Percentiles rank a stretch among this genome's conserved stretches.
Conservation (phyloP, 2,888 invertebrate genomes). For the Macrophya alboannulata region DNA sequence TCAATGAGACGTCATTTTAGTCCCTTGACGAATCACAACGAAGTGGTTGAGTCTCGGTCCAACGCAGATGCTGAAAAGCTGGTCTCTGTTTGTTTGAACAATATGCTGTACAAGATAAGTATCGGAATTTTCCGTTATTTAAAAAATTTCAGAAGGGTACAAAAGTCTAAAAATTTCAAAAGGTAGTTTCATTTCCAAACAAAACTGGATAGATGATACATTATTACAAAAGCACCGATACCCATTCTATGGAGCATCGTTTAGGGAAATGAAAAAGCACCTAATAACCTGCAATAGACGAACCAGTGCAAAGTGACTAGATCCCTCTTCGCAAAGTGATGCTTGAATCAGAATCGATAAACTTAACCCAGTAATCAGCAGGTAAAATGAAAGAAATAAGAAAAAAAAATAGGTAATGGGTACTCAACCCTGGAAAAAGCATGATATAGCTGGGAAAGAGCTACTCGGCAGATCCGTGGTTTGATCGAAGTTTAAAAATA, state of each 20-base stretch:
- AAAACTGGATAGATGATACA: background rate
- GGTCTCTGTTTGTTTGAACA: background rate
- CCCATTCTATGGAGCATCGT: background rate
- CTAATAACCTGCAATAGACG: background rate
- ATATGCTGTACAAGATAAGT: background rate
- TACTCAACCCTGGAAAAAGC: background rate
- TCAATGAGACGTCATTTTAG: background rate
- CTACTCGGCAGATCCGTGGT: background rate
- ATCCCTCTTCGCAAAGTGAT: background rate
- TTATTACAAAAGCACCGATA: background rate
- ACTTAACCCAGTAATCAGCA: background rate
- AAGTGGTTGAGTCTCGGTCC: background rate
- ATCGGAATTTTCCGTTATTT: background rate
- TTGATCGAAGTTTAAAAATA: constrained; percentile 50
- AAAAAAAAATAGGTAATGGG: background rate
- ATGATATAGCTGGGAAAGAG: background rate
- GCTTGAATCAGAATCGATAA: background rate
- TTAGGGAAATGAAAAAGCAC: background rate
- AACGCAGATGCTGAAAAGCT: no score
- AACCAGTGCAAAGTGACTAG: background rate
- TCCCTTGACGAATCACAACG: background rate
- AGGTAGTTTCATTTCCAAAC: background rate
- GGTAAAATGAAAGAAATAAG: background rate
- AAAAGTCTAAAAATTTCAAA: background rate
- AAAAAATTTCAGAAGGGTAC: background rate